Percentiles rank a stretch among this genome's conserved stretches.
Conservation (phyloP, 2,797 vertebrate genomes). For the Bradypus variegatus region DNA sequence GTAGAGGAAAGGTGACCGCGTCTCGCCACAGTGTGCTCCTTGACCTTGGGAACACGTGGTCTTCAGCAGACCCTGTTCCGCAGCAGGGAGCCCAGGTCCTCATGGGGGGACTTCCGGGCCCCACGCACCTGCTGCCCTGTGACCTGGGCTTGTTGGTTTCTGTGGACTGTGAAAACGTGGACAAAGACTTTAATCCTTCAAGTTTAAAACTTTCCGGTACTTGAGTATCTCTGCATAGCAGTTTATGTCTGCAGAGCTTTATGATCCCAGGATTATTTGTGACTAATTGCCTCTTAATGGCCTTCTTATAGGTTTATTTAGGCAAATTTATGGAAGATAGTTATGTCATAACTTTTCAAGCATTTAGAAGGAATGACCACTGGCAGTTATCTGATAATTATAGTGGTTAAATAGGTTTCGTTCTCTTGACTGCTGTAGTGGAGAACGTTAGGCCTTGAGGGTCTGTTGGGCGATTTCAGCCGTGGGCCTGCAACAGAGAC, state of each 20-base stretch:
- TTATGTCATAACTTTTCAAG: not conserved
- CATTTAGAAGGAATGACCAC: not conserved
- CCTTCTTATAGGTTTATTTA: not conserved
- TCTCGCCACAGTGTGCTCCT: not conserved
- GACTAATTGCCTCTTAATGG: not conserved
- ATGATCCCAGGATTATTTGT: not conserved
- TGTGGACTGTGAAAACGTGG: not conserved
- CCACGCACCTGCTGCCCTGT: not conserved
- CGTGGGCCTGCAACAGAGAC: not conserved
- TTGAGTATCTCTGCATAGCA: not conserved
- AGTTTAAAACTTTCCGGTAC: not conserved
- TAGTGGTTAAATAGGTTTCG: not conserved
- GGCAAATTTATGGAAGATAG: not conserved
- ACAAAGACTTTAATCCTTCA: not conserved
- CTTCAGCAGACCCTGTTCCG: not conserved
- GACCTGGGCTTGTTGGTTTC: not conserved
- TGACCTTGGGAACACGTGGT: not conserved
- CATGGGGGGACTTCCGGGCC: too few relatives aligned
- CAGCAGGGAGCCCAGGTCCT: not conserved
- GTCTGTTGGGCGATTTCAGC: not conserved
- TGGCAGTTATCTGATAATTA: not conserved
- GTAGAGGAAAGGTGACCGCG: not conserved
- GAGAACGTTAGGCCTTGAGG: not conserved
- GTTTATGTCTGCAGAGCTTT: not conserved
- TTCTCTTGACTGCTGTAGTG: not conserved